Percentiles rank a stretch among this genome's conserved stretches.
These are phyloP conservation scores for Dendrocincla fuliginosa DNA, from an alignment of 2,797 vertebrate species.

Conservation along the genomic window DNA sequence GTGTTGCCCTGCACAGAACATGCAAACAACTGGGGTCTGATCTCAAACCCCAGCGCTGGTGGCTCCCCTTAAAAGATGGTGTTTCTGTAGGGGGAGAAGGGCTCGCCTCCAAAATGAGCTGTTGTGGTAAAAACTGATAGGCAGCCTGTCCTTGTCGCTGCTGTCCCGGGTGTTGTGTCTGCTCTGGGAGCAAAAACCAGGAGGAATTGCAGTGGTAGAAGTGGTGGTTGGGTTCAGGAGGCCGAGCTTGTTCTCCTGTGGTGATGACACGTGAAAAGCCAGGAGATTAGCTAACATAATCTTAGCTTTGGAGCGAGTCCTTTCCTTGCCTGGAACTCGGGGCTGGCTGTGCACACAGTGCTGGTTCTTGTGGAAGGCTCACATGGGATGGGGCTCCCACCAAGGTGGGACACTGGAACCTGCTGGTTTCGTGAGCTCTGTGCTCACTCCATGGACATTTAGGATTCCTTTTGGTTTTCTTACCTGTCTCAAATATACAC, in stretches of 20 bases:
- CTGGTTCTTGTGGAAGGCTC: neutral
- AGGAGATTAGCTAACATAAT: slow-evolving; percentile 24
- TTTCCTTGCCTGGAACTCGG: neutral
- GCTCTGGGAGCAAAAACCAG: neutral
- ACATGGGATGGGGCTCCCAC: neutral
- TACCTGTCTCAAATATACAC: neutral
- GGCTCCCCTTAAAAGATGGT: slow-evolving; percentile 49
- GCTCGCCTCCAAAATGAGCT: slow-evolving; percentile 5
- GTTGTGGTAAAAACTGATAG: slow-evolving; percentile 35
- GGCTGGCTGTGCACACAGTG: neutral
- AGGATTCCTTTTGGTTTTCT: neutral
- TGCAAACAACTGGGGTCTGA: slow-evolving; percentile 64
- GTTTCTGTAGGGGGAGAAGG: slow-evolving; percentile 22
- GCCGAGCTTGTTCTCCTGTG: neutral
- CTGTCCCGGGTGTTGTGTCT: neutral
- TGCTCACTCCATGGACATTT: neutral
- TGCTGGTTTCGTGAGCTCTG: too few relatives aligned
- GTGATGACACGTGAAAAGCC: slow-evolving; percentile 44
- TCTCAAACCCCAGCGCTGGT: slow-evolving; percentile 47
- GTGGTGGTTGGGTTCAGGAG: neutral
- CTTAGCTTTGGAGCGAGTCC: slow-evolving; percentile 4
- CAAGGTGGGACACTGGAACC: too few relatives aligned
- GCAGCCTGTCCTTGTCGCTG: neutral
- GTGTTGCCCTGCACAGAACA: slow-evolving; percentile 50
- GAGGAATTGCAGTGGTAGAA: neutral